Base-by-base conservation (phyloP, 2,113 vertebrate species). In the Rhynchomys soricoides region DNA sequence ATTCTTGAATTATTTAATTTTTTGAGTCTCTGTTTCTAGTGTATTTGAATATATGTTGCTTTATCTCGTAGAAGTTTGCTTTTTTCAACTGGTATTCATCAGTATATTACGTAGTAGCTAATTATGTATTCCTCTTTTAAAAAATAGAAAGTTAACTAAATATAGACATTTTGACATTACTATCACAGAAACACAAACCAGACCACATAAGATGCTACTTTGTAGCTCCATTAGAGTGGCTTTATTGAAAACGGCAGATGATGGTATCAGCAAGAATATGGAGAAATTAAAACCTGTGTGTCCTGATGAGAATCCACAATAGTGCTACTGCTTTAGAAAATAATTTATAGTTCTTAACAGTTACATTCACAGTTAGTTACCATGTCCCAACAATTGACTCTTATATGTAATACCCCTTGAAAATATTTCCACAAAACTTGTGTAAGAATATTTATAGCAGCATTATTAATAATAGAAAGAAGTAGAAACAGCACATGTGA, bases 41-140 rank as follows among this genome's bases (percentile, higher is more conserved):
- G n/a, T 77, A 89, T 96, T 94, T 91, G 75, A 89, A 73, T 93
- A 26, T 78, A 15, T 91, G 12, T 73, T 94, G 34, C 2, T 96
- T 97, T 86, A 75, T 92, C 21, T 96, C 37, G 64, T 16, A 68
- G 90, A 95, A 89, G 71, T 64, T 93, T 96, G 75, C 52, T 74
- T 93, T 86, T 79, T 94, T 89, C 52, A 86, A 70, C 59, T 29
- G 75, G 5, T 73, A 57, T 92, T 70, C 93, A 12, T 88, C 3
- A 92, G 29, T 43, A 94, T 21, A 70, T 91, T 94, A 62, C 93
- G 34, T 93, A 66, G 16, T 91, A 86, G 29, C 34, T 96, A 91
- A 78, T 96, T 87, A 90, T 70, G 3, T 10, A 94, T 88, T 90
- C 10, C 3, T 57, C 55, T 95, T 91, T 90, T 59, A 81, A 96